Conservation (phyloP, 2,113 vertebrate genomes). For the Strix aluco region DNA sequence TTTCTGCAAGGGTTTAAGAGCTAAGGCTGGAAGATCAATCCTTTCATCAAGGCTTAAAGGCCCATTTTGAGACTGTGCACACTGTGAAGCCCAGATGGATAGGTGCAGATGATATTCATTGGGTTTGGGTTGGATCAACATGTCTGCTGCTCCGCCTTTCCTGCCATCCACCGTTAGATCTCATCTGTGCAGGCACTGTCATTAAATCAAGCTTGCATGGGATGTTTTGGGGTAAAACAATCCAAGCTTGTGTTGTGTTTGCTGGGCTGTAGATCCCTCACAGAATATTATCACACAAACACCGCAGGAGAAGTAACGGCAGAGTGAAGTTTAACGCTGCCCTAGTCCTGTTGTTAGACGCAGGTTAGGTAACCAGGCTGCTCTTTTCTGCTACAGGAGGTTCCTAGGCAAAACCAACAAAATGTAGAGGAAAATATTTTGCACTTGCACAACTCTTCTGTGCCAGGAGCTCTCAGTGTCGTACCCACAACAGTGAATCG, state of each 20-base stretch:
- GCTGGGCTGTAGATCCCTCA: neutral
- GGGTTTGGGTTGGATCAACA: neutral
- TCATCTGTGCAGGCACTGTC: neutral
- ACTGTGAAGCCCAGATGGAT: neutral
- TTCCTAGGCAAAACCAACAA: neutral
- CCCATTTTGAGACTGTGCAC: neutral
- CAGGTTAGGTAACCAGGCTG: neutral
- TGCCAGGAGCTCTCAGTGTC: neutral
- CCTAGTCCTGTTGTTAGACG: fast-evolving
- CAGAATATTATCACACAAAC: fast-evolving
- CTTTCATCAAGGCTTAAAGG: neutral
- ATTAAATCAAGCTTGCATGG: neutral
- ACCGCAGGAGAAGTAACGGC: neutral
- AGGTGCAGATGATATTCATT: neutral
- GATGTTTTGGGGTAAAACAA: neutral
- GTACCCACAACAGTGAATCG: neutral
- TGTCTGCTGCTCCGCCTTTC: neutral
- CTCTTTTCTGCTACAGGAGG: neutral
- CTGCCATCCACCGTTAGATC: neutral
- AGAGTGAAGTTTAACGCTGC: neutral
- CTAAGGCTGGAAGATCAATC: neutral
- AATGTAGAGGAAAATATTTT: neutral
- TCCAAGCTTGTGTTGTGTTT: neutral
- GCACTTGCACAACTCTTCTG: neutral
- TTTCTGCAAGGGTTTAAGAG: neutral